Evolutionary conservation across 2,888 invertebrate species (phyloP), one percentile per base, ranked within the genome.

Genomic region (Caenorhabditis afra): DNA sequence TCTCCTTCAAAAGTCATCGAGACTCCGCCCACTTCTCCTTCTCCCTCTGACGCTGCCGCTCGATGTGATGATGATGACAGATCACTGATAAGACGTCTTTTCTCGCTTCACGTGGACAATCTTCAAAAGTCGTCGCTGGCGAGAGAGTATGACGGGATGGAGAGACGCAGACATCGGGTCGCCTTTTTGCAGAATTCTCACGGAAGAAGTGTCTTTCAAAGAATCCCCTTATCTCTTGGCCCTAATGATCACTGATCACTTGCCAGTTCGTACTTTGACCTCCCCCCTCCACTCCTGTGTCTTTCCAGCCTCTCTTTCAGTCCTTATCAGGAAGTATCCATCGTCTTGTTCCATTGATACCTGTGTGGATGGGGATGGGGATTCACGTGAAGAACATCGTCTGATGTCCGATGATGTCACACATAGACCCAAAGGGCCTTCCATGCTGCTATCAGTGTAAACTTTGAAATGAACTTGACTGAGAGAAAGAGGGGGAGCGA

Each of bases 1-100:
- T 37, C 67, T 14, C 55, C 70, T 71, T 62, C 70, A 71, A 71
- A 71, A 71, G 62, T 71, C 62, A 61, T 47, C 37, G 29, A 70
- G 41, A 47, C 61, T 18, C 70, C 70, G 70, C 70, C 70, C 49
- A 29, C 29, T 29, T 29, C n/a, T n/a, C n/a, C n/a, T n/a, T n/a
- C 59, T 35, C 16, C 23, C n/a, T 16, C 35, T 12, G 18, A 20
- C 18, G 29, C 14, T 37, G 20, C n/a, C n/a, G n/a, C n/a, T n/a
- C n/a, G n/a, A n/a, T n/a, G n/a, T n/a, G n/a, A n/a, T n/a, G n/a
- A n/a, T 29, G 29, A 3, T 3, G 29, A 50, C 49, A 58, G 58
- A 53, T 68, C 68, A 59, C 59, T 59, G 59, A 68, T 59, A 68
- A 59, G 41, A n/a, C n/a, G n/a, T n/a, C n/a, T n/a, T n/a, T n/a